Percentiles rank a stretch among this genome's conserved stretches.
Evolutionary conservation across 2,113 vertebrate species (phyloP).

Genomic region (pig (Sus scrofa)): DNA sequence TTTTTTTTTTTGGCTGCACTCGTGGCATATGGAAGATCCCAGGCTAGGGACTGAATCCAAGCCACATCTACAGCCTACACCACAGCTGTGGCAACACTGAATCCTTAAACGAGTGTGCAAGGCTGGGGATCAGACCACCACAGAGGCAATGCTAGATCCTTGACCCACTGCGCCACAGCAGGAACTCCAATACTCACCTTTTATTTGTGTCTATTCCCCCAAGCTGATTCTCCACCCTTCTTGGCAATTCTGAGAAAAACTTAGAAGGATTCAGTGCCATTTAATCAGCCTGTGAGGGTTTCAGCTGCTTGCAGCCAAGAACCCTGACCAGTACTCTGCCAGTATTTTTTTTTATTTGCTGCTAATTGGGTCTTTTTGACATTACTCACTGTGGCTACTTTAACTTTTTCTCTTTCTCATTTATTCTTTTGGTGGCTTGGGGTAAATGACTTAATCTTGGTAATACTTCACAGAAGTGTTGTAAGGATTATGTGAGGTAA

Average conservation of each 20-base stretch:
- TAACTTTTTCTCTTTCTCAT: slow-evolving; percentile 6
- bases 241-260: slow-evolving; percentile 39
- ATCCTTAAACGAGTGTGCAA: no score
- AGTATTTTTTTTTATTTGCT: neutral
- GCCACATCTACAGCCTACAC: no score
- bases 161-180: no score
- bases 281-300: neutral
- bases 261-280: neutral
- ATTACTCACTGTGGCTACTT: slow-evolving; percentile 29
- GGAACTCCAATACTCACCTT: no score
- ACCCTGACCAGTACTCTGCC: neutral
- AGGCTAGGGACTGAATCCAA: no score
- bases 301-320: slow-evolving; percentile 18
- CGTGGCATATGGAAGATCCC: no score
- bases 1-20: no score
- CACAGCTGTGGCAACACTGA: no score
- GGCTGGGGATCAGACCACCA: no score
- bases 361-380: neutral
- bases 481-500: neutral
- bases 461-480: neutral
- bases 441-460: slow-evolving; percentile 17
- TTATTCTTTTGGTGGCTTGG: slow-evolving; percentile 20
- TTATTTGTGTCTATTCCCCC: neutral
- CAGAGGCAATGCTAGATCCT: no score
- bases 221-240: neutral